Evolutionary conservation across 2,797 vertebrate genomes (phyloP).

Genomic region (Chaetophractus vellerosus): DNA sequence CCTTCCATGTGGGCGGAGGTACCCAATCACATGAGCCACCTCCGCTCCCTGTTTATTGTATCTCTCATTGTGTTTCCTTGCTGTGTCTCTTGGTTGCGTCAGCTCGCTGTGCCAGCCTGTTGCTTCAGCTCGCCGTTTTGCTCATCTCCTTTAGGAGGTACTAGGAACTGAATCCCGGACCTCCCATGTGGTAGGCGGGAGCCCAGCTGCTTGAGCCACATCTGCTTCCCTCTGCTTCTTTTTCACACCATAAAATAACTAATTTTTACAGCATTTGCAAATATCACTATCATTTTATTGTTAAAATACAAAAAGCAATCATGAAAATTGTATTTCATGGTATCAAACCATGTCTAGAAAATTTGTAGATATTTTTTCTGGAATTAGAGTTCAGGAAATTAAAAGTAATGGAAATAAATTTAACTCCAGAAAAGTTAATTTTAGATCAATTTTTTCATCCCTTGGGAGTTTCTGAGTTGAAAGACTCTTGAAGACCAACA

Average conservation of each 20-base stretch:
- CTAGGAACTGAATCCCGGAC: no score
- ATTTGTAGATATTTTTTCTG: not conserved
- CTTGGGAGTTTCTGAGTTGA: conserved; percentile 40
- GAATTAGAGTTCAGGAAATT: conserved; percentile 28
- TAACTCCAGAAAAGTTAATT: conserved; percentile 46
- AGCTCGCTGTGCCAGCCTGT: no score
- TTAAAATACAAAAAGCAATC: conserved; percentile 20
- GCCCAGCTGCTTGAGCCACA: no score
- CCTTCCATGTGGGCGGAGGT: no score
- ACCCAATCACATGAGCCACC: no score
- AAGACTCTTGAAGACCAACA: conserved; percentile 13
- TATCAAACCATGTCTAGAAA: not conserved
- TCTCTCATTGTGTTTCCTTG: no score
- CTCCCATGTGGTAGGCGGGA: no score
- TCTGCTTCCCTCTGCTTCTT: not conserved
- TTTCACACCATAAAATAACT: not conserved
- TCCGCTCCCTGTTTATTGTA: no score
- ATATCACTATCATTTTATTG: not conserved
- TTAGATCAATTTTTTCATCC: conserved; percentile 17
- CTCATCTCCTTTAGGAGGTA: no score
- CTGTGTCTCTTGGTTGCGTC: no score
- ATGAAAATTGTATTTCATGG: conserved; percentile 61
- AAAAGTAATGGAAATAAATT: conserved; percentile 41
- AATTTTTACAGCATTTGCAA: conserved; percentile 36
- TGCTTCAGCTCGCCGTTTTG: no score